phyloP scores from a whole-genome alignment of 1,140 invertebrate species.

The Brachionus rotundiformis region DNA sequence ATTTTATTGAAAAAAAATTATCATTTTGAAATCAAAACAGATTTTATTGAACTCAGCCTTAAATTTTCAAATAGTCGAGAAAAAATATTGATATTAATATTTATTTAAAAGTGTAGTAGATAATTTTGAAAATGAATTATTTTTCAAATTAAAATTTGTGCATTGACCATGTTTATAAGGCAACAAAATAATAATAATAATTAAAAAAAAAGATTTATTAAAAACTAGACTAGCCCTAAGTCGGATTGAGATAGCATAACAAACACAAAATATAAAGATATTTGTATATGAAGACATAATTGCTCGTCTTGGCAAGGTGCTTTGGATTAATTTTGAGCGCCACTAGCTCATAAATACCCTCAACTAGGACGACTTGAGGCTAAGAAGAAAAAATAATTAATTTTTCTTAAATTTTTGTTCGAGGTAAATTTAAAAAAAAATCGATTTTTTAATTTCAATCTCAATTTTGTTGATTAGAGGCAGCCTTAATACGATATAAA shows the following conservation, averaged over 20 bases:
- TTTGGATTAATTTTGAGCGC: not conserved
- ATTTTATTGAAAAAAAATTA: no score
- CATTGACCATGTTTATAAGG: not conserved
- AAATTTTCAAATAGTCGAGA: no score
- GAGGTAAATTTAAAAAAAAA: slow-evolving; percentile 18
- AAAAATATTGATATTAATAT: no score
- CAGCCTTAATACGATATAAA: not conserved
- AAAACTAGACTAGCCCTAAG: not conserved
- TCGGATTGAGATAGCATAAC: not conserved
- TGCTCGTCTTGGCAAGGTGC: not conserved
- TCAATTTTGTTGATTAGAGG: not conserved
- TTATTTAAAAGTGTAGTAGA: no score
- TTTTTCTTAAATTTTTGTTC: not conserved
- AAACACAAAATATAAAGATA: slow-evolving; percentile 4
- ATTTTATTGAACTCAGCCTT: not conserved
- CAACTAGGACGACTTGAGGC: not conserved
- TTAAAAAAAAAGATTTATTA: not conserved
- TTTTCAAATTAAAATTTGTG: not conserved
- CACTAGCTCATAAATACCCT: not conserved
- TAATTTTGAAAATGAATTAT: not conserved
- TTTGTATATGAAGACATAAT: slow-evolving; percentile 2
- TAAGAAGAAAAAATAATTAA: not conserved
- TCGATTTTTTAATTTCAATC: slow-evolving; percentile 12
- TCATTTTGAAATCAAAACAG: not conserved
- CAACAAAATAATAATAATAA: not conserved